Base-by-base conservation (phyloP, 2,888 invertebrate genomes). In the Cyclophora punctaria region DNA sequence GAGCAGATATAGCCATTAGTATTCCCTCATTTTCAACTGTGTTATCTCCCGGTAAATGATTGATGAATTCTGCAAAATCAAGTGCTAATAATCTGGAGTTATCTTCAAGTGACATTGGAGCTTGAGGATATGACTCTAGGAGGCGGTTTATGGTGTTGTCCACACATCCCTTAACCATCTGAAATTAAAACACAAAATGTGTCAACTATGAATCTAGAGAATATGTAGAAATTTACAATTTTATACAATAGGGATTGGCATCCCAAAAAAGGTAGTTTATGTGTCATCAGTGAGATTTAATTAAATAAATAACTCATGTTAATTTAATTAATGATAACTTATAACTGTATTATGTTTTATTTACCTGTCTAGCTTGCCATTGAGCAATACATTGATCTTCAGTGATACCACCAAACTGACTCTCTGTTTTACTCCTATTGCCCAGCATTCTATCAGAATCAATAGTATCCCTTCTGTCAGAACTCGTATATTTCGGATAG, bases 1-100 rank as follows among this genome's bases (percentile, higher is more conserved):
- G 92, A 48, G 92, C 92, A 49, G 91, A 91, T 63, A 94, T 94
- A 3, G 94, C 94, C 93, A 93, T 93, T 37, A 92, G 78, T 50
- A 94, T 93, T 1, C 93, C 93, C 70, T 92, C 92, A 67, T 93
- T 92, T 78, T 93, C 93, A 67, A 93, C 89, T 53, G 90, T 89
- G 40, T 91, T 90, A 56, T 89, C 90, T 44, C 83, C 87, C 5
- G 89, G 89, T 41, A 89, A 73, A 58, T 90, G 87, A 59, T 91
- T 90, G 7, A 90, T 83, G 52, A 90, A 88, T 52, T 90, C 89
- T 20, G 86, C 82, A 40, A 89, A 87, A 62, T 87, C 81, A 44
- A 90, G 78, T 4, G 80, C 80, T 34, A 81, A 49, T 46, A 73
- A 70, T 46, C 74, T 63, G 35, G 83, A 72, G 54, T 79, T 76